phyloP scores from a whole-genome alignment of 2,113 vertebrate genomes.

The Aldabrachelys gigantea region DNA sequence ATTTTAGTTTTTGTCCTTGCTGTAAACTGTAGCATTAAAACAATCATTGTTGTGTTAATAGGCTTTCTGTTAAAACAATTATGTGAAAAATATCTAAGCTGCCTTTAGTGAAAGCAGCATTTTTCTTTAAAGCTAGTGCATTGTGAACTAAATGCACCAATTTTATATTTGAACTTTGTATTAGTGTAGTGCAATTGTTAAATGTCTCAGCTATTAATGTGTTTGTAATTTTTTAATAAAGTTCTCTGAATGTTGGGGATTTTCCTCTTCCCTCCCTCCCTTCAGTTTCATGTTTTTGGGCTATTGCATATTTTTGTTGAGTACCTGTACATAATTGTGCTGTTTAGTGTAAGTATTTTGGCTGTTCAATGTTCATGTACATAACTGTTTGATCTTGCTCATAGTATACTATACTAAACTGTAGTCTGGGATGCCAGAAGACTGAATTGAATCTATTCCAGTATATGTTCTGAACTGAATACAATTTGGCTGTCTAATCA shows the following conservation, averaged over 20 bases:
- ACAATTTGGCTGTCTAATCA: constrained; percentile 48
- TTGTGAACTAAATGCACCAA: constrained; percentile 79
- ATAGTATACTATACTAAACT: constrained; percentile 71
- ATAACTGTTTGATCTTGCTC: constrained; percentile 73
- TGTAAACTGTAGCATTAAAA: constrained; percentile 97
- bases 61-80: constrained; percentile 80
- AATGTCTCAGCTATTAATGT: constrained; percentile 70
- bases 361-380: constrained; percentile 68
- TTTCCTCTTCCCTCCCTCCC: constrained; percentile 10
- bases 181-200: constrained; percentile 81
- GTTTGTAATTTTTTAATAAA: constrained; percentile 76
- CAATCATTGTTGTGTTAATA: constrained; percentile 89
- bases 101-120: constrained; percentile 76
- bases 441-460: constrained; percentile 62
- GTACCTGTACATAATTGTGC: constrained; percentile 78
- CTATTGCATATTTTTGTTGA: constrained; percentile 57
- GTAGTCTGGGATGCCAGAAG: constrained; percentile 68
- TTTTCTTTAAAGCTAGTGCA: constrained; percentile 83
- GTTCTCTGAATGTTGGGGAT: constrained; percentile 56
- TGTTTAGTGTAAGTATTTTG: constrained; percentile 75
- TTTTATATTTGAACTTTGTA: constrained; percentile 75
- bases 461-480: constrained; percentile 59
- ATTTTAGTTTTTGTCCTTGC: constrained; percentile 86
- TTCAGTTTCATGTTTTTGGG: constrained; percentile 62
- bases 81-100: constrained; percentile 78